Percentiles rank a stretch among this genome's conserved stretches.
These are phyloP conservation scores for Lutraria rhynchaena DNA, from an alignment of 1,140 invertebrate genomes.

Conservation along the genomic window DNA sequence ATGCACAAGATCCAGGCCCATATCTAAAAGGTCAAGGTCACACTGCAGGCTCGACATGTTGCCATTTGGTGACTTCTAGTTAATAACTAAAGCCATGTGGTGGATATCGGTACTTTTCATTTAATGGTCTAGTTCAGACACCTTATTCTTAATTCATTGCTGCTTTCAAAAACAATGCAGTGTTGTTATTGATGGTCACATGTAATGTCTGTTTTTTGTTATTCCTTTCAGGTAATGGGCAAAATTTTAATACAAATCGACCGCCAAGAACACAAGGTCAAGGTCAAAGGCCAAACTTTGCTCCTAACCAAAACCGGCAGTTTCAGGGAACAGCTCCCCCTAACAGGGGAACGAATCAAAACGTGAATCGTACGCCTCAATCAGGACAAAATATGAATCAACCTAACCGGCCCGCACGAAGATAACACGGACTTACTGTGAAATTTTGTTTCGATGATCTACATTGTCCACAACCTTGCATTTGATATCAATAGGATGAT, in stretches of 20 bases:
- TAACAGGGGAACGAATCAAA: constrained; percentile 11
- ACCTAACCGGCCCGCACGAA: constrained; percentile 23
- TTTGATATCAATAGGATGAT: background rate
- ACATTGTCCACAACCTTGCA: no score
- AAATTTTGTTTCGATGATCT: no score
- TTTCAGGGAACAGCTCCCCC: constrained; percentile 10
- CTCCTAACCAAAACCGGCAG: constrained; percentile 2
- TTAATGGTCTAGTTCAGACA: no score
- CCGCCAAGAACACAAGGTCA: constrained; percentile 31
- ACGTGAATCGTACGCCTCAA: constrained; percentile 12
- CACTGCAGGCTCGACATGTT: no score
- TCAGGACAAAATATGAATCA: constrained; percentile 19
- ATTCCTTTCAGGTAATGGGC: constrained; percentile 41
- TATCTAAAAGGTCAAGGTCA: no score
- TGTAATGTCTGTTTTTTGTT: no score
- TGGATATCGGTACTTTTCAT: no score
- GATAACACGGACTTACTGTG: constrained; percentile 16
- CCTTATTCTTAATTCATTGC: background rate
- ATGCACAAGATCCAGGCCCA: no score
- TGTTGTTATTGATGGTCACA: no score
- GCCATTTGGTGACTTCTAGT: no score
- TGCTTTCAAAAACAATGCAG: no score
- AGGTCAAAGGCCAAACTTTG: constrained; percentile 36
- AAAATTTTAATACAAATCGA: constrained; percentile 46
- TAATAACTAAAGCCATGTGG: no score